Evolutionary conservation across 2,888 invertebrate genomes (phyloP).

Genomic region (Onchidella celtica): DNA sequence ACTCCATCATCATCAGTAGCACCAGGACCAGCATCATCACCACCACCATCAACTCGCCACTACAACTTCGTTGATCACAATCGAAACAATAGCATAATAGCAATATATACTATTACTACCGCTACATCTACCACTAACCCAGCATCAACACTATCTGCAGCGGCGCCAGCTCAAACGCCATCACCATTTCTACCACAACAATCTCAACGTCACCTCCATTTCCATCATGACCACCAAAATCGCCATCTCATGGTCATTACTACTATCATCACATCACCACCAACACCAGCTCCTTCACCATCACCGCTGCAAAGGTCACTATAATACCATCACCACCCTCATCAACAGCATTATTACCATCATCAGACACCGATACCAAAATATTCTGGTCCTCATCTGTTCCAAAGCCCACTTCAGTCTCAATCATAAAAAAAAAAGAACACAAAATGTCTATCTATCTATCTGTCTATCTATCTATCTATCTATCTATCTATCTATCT

Average conservation of each 20-base stretch:
- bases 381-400: too few species aligned
- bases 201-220: not conserved
- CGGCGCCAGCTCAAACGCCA: not conserved
- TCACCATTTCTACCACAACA: too few species aligned
- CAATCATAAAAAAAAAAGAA: too few species aligned
- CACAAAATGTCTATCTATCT: too few species aligned
- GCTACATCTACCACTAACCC: too few species aligned
- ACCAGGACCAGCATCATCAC: not conserved
- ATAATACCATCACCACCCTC: not conserved
- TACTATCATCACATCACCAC: too few species aligned
- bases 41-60: too few species aligned
- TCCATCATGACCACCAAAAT: not conserved
- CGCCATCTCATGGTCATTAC: not conserved
- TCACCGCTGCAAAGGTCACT: not conserved
- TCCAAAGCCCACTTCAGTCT: too few species aligned
- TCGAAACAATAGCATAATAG: too few species aligned
- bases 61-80: too few species aligned
- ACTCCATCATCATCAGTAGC: not conserved
- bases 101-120: too few species aligned
- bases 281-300: not conserved
- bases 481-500: slow-evolving; percentile 1
- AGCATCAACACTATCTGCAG: not conserved
- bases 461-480: too few species aligned
- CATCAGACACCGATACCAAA: slow-evolving; percentile 2
- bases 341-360: slow-evolving; percentile 17